Conservation (phyloP, 2,888 invertebrate species). For the Scrobipalpa atriplicella region DNA sequence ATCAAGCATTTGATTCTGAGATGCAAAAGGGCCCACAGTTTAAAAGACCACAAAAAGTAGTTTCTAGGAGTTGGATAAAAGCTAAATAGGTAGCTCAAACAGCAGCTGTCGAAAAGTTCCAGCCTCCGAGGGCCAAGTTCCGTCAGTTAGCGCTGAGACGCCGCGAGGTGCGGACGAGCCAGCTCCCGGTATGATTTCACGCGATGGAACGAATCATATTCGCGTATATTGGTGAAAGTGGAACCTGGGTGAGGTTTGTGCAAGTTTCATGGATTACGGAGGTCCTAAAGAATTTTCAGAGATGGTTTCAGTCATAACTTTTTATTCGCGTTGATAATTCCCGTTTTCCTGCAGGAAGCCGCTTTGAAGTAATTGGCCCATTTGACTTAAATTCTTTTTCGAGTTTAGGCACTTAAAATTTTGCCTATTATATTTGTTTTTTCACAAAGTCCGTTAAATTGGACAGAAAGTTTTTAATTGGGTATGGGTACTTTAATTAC, state of each 20-base stretch:
- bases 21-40: too few species aligned
- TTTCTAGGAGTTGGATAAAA: not conserved
- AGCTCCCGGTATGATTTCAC: not conserved
- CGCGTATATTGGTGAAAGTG: constrained; percentile 3
- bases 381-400: not conserved
- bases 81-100: not conserved
- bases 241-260: not conserved
- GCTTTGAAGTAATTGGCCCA: not conserved
- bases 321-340: not conserved
- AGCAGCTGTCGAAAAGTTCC: constrained; percentile 9
- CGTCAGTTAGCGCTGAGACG: constrained; percentile 2
- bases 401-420: not conserved
- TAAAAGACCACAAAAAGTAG: too few species aligned
- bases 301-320: constrained; percentile 13
- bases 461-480: not conserved
- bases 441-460: not conserved
- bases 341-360: not conserved
- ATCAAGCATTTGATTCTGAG: too few species aligned
- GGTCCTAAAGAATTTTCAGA: not conserved
- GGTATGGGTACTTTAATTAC: not conserved
- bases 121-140: constrained; percentile 6
- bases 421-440: not conserved
- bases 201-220: not conserved
- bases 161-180: not conserved
- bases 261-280: not conserved